phyloP scores from a whole-genome alignment of 1,140 invertebrate genomes.

The Papilio xuthus region DNA sequence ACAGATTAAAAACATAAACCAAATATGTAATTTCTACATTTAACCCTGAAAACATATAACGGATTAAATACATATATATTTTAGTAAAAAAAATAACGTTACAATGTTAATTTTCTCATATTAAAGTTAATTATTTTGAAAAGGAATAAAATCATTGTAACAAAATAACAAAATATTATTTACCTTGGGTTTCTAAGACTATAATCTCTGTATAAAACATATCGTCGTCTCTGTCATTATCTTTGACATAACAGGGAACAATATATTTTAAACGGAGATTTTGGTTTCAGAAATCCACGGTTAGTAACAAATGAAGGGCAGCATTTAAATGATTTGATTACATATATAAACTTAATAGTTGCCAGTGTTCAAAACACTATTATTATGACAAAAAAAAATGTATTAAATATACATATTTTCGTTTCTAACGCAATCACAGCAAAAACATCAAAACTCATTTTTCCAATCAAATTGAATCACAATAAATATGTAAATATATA shows the following conservation, averaged over 20 bases:
- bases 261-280: no score
- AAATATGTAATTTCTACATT: slow-evolving; percentile 1
- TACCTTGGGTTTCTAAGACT: no score
- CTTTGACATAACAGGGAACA: no score
- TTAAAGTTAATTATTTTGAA: neutral
- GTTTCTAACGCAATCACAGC: slow-evolving; percentile 35
- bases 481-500: slow-evolving; percentile 25
- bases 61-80: neutral
- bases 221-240: no score
- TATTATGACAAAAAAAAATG: slow-evolving; percentile 28
- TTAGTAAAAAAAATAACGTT: neutral
- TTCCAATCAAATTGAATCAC: slow-evolving; percentile 37
- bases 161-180: neutral
- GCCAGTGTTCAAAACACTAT: slow-evolving; percentile 34
- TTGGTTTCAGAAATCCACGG: no score
- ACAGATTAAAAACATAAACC: neutral
- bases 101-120: neutral
- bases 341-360: slow-evolving; percentile 32
- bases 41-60: slow-evolving; percentile 22
- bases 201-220: neutral
- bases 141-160: slow-evolving; percentile 4
- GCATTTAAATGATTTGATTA: slow-evolving; percentile 26
- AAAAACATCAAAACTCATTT: slow-evolving; percentile 23
- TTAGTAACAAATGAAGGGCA: slow-evolving; percentile 12
- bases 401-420: slow-evolving; percentile 27